Percentiles rank a stretch among this genome's conserved stretches.
Evolutionary conservation across 2,888 invertebrate species (phyloP).

Genomic region (Vanessa cardui): DNA sequence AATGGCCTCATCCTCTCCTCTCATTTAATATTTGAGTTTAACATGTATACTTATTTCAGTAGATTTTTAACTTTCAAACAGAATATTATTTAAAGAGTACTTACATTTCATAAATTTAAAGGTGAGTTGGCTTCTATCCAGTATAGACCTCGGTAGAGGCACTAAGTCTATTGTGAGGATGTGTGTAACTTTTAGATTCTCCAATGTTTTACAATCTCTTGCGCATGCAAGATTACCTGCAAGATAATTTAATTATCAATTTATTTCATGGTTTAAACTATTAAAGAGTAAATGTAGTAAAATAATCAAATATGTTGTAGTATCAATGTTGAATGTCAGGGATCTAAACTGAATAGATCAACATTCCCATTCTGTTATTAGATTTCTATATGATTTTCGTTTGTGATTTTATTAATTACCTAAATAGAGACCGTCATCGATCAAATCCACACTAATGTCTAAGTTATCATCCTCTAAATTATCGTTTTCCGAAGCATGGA

Average conservation of each 20-base stretch:
- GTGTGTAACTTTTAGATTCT: conserved; percentile 86
- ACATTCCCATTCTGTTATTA: no score
- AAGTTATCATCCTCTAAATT: conserved; percentile 53
- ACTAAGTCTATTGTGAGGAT: conserved; percentile 93
- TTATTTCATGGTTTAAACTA: background rate
- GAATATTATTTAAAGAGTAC: conserved; percentile 42
- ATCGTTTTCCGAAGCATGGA: conserved; percentile 61
- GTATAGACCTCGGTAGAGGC: conserved; percentile 89
- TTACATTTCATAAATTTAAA: conserved; percentile 90
- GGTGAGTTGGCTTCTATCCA: conserved; percentile 84
- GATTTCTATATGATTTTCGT: no score
- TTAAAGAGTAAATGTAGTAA: no score
- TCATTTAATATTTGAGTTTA: no score
- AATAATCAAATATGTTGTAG: no score
- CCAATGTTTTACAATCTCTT: conserved; percentile 86
- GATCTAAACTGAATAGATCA: background rate
- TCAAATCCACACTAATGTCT: conserved; percentile 70
- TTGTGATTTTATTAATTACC: conserved; percentile 48
- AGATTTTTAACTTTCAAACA: no score
- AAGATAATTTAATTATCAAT: conserved; percentile 40
- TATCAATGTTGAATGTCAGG: background rate
- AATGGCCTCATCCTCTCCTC: no score
- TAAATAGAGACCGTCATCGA: conserved; percentile 70
- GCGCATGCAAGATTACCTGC: conserved; percentile 92
- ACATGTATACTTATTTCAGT: no score